Evolutionary conservation across 2,113 vertebrate genomes (phyloP), one percentile per base, ranked within the genome.

Genomic region (Tylochromis polylepis): DNA sequence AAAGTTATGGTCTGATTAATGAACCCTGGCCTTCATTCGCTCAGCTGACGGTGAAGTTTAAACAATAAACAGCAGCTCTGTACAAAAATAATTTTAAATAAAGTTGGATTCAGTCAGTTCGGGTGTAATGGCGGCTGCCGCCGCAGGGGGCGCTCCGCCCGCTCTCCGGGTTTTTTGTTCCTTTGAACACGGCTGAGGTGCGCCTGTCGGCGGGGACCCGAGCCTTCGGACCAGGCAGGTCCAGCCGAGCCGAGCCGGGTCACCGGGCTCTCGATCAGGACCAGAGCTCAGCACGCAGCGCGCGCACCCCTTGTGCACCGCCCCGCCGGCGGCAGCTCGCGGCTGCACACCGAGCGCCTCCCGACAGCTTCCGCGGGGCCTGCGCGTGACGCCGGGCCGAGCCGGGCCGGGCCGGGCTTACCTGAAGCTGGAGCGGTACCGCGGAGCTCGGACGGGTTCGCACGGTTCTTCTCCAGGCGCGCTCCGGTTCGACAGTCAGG

Each of bases 381-480:
- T 41, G 24, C 31, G 62, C 15, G 2, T 49, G 24, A 29, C 4
- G 2, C 18, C 49, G 79, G 6, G 0, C 15, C 16, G 2, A 0
- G 11, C 20, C 14, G 59, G 10, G 1, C 29, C 27, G 27, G 0
- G 16, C 67, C 4, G 29, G 38, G 14, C 91, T 91, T 92, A 95
- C 92, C 93, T 93, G 81, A 34, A 22, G 31, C 24, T n/a, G 86
- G 24, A 22, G 49, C 49, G 6, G 31, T 20, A 8, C 72, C 6
- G 9, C 51, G 4, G n/a, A 27, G 51, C 20, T 8, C 31, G 67
- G 82, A 38, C 55, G 15, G 87, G 49, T 72, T 79, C 24, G 4
- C 36, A 22, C 82, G 46, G 67, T 49, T 90, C 53, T 87, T 81
- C 77, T 87, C 6, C 38, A 49, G 49, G 24, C 87, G 88, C 88